phyloP scores from a whole-genome alignment of 1,140 invertebrate genomes.

The Aethina tumida region DNA sequence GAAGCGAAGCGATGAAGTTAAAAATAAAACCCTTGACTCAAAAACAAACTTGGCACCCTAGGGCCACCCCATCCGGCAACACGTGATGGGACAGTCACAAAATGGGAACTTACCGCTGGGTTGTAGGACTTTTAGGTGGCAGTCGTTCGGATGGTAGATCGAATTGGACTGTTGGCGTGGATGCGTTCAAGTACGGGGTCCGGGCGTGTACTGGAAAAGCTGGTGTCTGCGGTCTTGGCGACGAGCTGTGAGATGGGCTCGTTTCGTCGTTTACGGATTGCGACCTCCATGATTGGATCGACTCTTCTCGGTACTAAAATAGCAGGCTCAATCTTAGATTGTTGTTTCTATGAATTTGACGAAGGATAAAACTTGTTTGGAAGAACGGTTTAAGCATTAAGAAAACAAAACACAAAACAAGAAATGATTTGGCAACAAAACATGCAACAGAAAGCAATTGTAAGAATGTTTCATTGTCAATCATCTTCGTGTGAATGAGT shows the following conservation, averaged over 20 bases:
- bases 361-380: too few relatives aligned
- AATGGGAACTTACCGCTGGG: conserved; percentile 47
- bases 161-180: conserved; percentile 49
- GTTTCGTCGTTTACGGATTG: conserved; percentile 46
- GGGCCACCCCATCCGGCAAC: too few relatives aligned
- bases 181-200: conserved; percentile 65
- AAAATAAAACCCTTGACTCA: background rate
- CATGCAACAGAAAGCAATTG: too few relatives aligned
- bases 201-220: conserved; percentile 82
- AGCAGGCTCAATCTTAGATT: too few relatives aligned
- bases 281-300: conserved; percentile 49
- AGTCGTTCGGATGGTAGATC: conserved; percentile 46
- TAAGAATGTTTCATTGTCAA: too few relatives aligned
- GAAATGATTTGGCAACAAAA: conserved; percentile 4
- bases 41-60: conserved; percentile 1
- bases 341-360: too few relatives aligned
- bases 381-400: too few relatives aligned
- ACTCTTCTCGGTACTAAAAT: conserved; percentile 51
- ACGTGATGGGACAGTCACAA: background rate
- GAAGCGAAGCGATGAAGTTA: background rate
- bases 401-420: conserved; percentile 2
- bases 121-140: conserved; percentile 62
- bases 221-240: conserved; percentile 69
- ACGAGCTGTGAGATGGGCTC: conserved; percentile 38
- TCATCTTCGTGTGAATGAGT: too few relatives aligned